These are phyloP conservation scores for Prochilodus magdalenae DNA, from an alignment of 2,113 vertebrate species.

Conservation along the genomic window DNA sequence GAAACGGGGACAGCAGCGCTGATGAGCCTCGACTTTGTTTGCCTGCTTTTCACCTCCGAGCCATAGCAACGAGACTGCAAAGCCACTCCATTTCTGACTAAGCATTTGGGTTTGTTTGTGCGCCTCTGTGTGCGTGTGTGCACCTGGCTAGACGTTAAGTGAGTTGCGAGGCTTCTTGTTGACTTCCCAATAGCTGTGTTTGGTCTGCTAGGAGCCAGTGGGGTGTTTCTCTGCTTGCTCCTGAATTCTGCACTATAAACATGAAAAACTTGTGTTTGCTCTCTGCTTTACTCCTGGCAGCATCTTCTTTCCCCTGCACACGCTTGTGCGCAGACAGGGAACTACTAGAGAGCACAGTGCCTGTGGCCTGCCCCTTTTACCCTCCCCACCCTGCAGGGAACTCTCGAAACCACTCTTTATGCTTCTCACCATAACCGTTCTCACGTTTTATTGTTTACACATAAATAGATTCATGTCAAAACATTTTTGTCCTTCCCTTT, in stretches of 20 bases:
- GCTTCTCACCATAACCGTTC: neutral
- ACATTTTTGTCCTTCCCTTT: neutral
- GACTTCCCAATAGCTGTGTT: neutral
- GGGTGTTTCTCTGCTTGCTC: neutral
- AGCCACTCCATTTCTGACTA: neutral
- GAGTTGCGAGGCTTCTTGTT: neutral
- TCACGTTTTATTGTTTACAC: neutral
- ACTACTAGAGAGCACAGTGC: neutral
- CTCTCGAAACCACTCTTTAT: neutral
- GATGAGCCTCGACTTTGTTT: conserved; percentile 9
- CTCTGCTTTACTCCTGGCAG: neutral
- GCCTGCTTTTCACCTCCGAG: neutral
- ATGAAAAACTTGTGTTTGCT: neutral
- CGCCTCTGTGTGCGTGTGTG: conserved; percentile 13
- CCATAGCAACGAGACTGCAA: neutral
- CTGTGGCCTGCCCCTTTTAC: neutral
- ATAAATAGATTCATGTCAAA: neutral
- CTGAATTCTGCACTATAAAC: conserved; percentile 12
- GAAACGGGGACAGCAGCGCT: conserved; percentile 12
- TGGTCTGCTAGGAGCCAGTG: neutral
- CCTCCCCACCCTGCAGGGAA: neutral
- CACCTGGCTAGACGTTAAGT: neutral
- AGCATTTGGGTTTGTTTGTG: neutral
- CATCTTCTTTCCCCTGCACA: neutral
- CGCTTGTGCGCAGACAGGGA: neutral